Base-by-base conservation (phyloP, 2,113 vertebrate species). In the Grammomys dolichurus region DNA sequence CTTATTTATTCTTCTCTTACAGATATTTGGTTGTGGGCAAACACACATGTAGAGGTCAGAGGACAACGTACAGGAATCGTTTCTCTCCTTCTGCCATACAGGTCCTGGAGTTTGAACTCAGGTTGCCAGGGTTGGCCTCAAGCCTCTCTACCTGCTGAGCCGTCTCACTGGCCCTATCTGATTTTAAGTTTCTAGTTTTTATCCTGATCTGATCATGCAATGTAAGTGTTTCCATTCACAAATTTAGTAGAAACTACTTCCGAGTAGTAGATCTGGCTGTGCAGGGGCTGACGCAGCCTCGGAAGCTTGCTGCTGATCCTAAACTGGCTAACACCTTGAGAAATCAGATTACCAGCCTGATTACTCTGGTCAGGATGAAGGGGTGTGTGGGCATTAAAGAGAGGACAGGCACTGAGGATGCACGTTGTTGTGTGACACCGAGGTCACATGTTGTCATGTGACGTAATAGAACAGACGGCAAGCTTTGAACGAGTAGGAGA, bases 301-400 rank as follows among this genome's bases (percentile, higher is more conserved):
- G 22, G 70, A 90, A 91, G 93, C 91, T 85, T 91, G 46, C 77
- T 84, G 69, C 58, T 85, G 85, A 96, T 72, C 51, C 75, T 93
- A 87, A 92, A 93, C 73, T 33, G 26, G 69, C 67, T 93, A 87
- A 54, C n/a, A 81, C 92, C 43, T 85, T 89, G 65, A 75, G 95
- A 87, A 88, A 97, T 69, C 81, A 90, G 95, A 93, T 97, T 96
- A 94, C 87, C 77, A 5, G 92, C 93, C 36, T 93, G 63, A 81
- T 91, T 96, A 84, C 48, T 51, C 22, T 89, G 77, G 73, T 87
- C 63, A 91, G 97, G 92, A 54, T 87, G 70, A 97, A 95, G 31
- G 22, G 54, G 28, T 92, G 14, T 31, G 13, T 86, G 58, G 9
- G 10, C 77, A 89, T 94, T 94, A 96, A 92, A 1, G 85, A 81